Conservation (phyloP, 2,888 invertebrate genomes). For the Camptogramma bilineatum region DNA sequence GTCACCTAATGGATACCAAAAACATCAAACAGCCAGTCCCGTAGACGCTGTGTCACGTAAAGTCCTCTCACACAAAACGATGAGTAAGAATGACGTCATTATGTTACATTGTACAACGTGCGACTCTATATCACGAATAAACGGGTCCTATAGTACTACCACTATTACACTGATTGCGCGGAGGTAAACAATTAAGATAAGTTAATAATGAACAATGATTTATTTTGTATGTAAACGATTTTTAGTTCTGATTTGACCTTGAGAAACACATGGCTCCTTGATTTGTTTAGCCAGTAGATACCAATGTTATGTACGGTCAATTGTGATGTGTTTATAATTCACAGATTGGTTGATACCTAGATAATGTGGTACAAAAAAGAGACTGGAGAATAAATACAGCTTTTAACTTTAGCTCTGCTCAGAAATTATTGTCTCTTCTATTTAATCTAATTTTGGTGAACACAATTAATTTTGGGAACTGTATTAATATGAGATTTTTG, state of each 20-base stretch:
- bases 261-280: constrained; percentile 1
- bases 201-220: background rate
- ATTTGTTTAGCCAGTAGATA: background rate
- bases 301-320: background rate
- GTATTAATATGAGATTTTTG: too few relatives aligned
- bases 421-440: too few relatives aligned
- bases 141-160: background rate
- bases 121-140: background rate
- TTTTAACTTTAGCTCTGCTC: too few relatives aligned
- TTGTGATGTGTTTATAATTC: background rate
- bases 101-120: background rate
- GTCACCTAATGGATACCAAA: background rate
- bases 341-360: background rate
- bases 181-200: background rate
- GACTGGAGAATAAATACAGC: too few relatives aligned
- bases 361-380: too few relatives aligned
- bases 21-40: background rate
- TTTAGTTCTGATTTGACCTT: constrained; percentile 1
- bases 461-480: too few relatives aligned
- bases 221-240: background rate
- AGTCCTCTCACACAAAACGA: background rate
- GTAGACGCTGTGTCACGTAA: background rate
- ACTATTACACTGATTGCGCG: background rate
- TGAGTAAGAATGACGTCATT: background rate
- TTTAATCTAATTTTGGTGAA: too few relatives aligned